Percentiles rank a stretch among this genome's conserved stretches.
These are phyloP conservation scores for Anthrax anthrax DNA, from an alignment of 2,888 invertebrate species.

Conservation along the genomic window DNA sequence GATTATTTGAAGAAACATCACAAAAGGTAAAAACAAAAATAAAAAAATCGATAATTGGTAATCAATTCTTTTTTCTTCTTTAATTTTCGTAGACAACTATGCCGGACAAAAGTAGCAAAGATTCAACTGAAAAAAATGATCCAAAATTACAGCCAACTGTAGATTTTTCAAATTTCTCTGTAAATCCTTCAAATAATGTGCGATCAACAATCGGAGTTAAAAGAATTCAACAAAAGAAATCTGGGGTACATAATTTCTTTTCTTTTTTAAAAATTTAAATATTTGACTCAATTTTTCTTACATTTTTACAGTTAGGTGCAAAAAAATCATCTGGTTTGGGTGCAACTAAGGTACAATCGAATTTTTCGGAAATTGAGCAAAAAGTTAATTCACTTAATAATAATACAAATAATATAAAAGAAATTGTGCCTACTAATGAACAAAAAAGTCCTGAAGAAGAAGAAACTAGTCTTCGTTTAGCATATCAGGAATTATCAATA, in stretches of 20 bases:
- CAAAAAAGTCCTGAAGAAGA: slow-evolving; percentile 42
- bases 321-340: slow-evolving; percentile 76
- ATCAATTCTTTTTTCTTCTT: too few species aligned
- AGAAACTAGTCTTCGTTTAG: slow-evolving; percentile 52
- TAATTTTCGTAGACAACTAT: not conserved
- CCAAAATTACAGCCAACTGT: slow-evolving; percentile 22
- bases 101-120: too few species aligned
- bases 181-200: slow-evolving; percentile 26
- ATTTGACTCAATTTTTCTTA: slow-evolving; percentile 4
- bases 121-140: not conserved
- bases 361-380: slow-evolving; percentile 89
- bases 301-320: slow-evolving; percentile 52
- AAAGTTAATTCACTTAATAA: slow-evolving; percentile 47
- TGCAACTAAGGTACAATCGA: slow-evolving; percentile 85
- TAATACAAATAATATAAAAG: not conserved
- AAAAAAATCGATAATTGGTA: too few species aligned
- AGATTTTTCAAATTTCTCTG: slow-evolving; percentile 26
- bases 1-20: too few species aligned
- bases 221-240: slow-evolving; percentile 53
- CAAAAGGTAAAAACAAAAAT: too few species aligned
- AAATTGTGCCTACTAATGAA: not conserved
- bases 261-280: not conserved
- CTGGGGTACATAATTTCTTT: slow-evolving; percentile 40
- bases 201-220: slow-evolving; percentile 59
- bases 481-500: slow-evolving; percentile 62